Evolutionary conservation across 2,113 vertebrate species (phyloP).

Genomic region (Phrynosoma blainvillii): DNA sequence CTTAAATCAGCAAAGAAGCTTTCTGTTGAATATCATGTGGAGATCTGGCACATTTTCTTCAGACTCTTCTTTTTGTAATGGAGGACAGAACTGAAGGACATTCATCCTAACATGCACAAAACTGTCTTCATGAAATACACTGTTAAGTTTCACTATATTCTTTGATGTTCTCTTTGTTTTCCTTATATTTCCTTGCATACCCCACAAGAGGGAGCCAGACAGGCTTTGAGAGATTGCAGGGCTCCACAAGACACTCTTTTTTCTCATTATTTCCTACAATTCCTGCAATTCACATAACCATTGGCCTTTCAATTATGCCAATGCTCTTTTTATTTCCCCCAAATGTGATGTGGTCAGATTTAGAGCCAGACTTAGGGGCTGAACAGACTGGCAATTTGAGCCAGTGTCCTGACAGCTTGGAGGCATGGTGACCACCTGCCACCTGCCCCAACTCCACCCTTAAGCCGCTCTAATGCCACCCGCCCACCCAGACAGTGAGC

Average conservation of each 20-base stretch:
- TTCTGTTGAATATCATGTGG: neutral
- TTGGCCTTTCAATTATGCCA: neutral
- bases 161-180: neutral
- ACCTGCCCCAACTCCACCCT: too few relatives aligned
- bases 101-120: neutral
- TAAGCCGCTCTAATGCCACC: too few relatives aligned
- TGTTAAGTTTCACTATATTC: neutral
- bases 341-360: slow-evolving; percentile 12
- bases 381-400: too few relatives aligned
- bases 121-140: neutral
- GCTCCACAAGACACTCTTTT: neutral
- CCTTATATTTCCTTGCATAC: neutral
- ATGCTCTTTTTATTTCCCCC: neutral
- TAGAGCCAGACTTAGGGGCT: neutral
- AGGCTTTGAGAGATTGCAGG: neutral
- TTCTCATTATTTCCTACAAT: neutral
- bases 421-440: too few relatives aligned
- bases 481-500: too few relatives aligned
- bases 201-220: neutral
- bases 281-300: neutral
- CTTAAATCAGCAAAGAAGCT: neutral
- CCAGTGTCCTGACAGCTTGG: too few relatives aligned
- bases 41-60: neutral
- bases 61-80: neutral
- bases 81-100: neutral